Evolutionary conservation across 2,888 invertebrate species (phyloP).

Genomic region (Malachius bipustulatus): DNA sequence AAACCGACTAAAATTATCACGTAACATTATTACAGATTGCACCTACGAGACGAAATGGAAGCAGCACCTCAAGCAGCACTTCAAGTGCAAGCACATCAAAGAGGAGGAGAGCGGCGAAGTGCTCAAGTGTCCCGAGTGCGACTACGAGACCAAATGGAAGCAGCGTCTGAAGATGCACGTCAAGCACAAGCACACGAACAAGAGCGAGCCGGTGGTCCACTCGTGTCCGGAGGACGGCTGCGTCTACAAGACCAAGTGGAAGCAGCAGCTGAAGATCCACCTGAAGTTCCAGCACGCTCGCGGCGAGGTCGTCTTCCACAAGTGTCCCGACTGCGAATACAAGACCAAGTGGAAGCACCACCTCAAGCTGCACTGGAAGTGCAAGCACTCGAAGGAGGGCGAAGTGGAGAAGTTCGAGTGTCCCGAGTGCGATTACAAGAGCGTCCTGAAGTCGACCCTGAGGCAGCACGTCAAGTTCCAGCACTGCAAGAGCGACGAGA

Average conservation of each 20-base stretch:
- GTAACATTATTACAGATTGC: no score
- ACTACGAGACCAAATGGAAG: not conserved
- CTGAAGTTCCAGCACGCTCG: not conserved
- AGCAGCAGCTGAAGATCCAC: conserved; percentile 1
- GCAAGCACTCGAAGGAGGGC: not conserved
- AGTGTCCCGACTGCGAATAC: conserved; percentile 1
- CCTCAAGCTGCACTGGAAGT: not conserved
- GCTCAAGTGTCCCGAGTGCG: not conserved
- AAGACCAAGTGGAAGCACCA: conserved; percentile 2
- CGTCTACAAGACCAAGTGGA: conserved; percentile 1
- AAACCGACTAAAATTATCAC: no score
- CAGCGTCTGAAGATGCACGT: not conserved
- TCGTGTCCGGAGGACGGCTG: not conserved
- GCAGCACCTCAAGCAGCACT: conserved; percentile 2
- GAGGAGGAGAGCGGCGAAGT: not conserved
- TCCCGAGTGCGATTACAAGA: conserved; percentile 1
- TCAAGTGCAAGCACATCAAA: conserved; percentile 2
- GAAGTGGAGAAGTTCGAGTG: not conserved
- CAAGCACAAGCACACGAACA: not conserved
- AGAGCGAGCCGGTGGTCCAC: not conserved
- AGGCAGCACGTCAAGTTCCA: not conserved
- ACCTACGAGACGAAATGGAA: conserved; percentile 2
- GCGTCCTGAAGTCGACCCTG: not conserved
- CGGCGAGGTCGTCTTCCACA: not conserved
- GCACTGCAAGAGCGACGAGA: not conserved